phyloP scores from a whole-genome alignment of 2,888 invertebrate species.

The Brenthis ino region DNA sequence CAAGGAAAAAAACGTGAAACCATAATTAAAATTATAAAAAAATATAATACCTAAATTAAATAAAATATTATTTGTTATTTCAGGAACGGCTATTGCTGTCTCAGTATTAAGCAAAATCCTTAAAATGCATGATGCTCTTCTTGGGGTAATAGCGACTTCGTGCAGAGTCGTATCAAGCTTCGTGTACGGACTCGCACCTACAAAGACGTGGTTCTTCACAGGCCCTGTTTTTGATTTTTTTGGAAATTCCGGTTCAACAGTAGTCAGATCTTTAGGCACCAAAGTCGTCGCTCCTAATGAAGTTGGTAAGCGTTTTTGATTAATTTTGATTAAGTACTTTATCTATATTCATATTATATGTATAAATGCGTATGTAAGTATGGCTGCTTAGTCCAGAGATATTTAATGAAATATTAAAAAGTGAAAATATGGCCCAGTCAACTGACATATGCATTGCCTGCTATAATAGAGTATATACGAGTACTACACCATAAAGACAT shows the following conservation, averaged over 20 bases:
- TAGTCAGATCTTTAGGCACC: conserved; percentile 80
- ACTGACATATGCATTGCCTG: too few relatives aligned
- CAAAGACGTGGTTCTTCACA: conserved; percentile 65
- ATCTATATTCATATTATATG: neutral
- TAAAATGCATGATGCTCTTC: conserved; percentile 70
- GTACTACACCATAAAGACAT: too few relatives aligned
- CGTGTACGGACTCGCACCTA: conserved; percentile 72
- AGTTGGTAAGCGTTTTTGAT: conserved; percentile 59
- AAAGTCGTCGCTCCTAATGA: conserved; percentile 79
- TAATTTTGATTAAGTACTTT: neutral
- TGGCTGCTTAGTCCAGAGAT: neutral
- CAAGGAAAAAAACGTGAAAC: too few relatives aligned
- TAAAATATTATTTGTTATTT: conserved; percentile 37
- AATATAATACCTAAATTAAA: neutral
- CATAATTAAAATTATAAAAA: neutral
- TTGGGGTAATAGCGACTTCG: conserved; percentile 74
- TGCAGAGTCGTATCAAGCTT: conserved; percentile 69
- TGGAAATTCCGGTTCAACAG: conserved; percentile 78
- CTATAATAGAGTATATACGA: too few relatives aligned
- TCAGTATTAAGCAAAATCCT: conserved; percentile 70
- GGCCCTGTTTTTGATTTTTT: conserved; percentile 77
- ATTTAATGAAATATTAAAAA: too few relatives aligned
- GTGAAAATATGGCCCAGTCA: too few relatives aligned
- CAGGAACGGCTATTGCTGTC: conserved; percentile 74
- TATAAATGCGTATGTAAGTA: neutral